These are phyloP conservation scores for Anguilla obscura DNA, from an alignment of 2,797 vertebrate species.

Conservation along the genomic window DNA sequence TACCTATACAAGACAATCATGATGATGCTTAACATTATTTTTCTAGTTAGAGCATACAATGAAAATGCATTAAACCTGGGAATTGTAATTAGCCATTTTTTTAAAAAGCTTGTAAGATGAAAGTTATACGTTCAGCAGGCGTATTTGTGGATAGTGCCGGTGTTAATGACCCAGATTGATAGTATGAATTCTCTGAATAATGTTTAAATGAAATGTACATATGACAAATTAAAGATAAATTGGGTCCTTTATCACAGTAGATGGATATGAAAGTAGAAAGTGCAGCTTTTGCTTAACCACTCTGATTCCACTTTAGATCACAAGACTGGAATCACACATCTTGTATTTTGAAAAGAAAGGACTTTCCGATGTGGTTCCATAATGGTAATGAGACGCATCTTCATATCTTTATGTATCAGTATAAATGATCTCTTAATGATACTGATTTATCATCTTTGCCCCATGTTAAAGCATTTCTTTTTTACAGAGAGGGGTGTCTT, in stretches of 20 bases:
- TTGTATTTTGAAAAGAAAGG: neutral
- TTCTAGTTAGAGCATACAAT: neutral
- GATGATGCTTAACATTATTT: constrained; percentile 19
- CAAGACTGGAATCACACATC: neutral
- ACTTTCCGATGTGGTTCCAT: neutral
- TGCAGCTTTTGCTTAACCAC: neutral
- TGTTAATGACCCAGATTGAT: neutral
- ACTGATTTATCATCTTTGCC: neutral
- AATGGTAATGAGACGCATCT: neutral
- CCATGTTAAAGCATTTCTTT: neutral
- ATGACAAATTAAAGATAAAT: neutral
- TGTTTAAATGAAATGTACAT: neutral
- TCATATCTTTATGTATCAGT: too few relatives aligned
- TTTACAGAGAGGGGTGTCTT: too few relatives aligned
- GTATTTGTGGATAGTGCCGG: neutral
- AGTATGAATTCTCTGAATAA: neutral
- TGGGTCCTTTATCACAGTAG: neutral
- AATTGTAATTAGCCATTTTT: constrained; percentile 15
- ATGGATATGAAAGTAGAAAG: neutral
- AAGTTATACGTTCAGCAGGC: neutral
- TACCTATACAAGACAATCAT: constrained; percentile 22
- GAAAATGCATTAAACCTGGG: neutral
- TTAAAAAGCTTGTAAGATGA: constrained; percentile 17
- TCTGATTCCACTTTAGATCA: neutral
- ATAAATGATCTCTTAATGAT: too few relatives aligned